Evolutionary conservation across 2,113 vertebrate genomes (phyloP), one percentile per base, ranked within the genome.

Genomic region (Illadopsis cleaveri): DNA sequence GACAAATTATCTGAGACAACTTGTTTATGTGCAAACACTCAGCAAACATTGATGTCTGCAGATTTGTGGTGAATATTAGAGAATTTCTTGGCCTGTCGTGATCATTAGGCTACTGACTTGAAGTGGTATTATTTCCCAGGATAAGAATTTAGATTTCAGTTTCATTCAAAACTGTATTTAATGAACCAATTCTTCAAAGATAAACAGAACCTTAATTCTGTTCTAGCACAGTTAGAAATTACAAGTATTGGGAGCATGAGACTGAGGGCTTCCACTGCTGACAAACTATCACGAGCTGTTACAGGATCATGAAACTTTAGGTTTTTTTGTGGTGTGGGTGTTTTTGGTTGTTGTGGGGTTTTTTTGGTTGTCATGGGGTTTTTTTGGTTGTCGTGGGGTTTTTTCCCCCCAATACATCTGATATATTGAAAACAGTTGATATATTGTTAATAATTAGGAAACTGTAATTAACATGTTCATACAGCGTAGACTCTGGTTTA

Each of bases 331-430:
- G 44, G 4, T 25, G 12, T 64, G 16, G 0, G 1, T 23, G 1
- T 44, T 33, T 45, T 33, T 45, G 31, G 14, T 65, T 50, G 10
- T 60, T 38, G 7, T 35, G 11, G 23, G 10, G 1, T 44, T 85
- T 33, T 54, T 38, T 62, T 24, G 1, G 18, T n/a, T n/a, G n/a
- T n/a, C n/a, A n/a, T n/a, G n/a, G 16, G 0, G 1, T 23, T 1
- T 44, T 33, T 45, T 33, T 45, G 31, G 14, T 65, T 50, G 10
- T 60, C 33, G 7, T 35, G 11, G 23, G 10, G 1, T 44, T 85
- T 33, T 54, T 38, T 62, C 20, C 25, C 31, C 1, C 12, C 24
- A 48, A 8, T 58, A 81, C 11, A 13, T 2, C 10, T 72, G 64
- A 77, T 50, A 12, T 5, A 31, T n/a, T 82, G 56, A 85, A 78